phyloP scores from a whole-genome alignment of 2,888 invertebrate genomes.

The Andricus quercusramuli region DNA sequence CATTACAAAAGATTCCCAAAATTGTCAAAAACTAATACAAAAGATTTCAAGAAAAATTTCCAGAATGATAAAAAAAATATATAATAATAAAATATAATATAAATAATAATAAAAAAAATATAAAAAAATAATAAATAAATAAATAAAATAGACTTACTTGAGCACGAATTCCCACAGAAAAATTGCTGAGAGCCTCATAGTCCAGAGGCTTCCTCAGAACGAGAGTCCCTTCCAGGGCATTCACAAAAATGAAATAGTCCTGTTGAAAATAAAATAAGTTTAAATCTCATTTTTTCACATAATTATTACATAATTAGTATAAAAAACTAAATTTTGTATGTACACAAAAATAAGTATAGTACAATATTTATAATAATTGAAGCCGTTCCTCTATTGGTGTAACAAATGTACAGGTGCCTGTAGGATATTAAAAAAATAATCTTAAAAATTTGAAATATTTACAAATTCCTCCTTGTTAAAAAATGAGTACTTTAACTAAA shows the following conservation, averaged over 20 bases:
- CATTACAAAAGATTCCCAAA: too few species aligned
- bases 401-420: background rate
- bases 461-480: background rate
- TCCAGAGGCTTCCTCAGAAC: conserved; percentile 90
- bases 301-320: background rate
- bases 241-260: conserved; percentile 91
- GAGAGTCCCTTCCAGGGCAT: conserved; percentile 91
- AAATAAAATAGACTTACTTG: conserved; percentile 74
- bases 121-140: too few species aligned
- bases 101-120: too few species aligned
- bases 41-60: too few species aligned
- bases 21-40: too few species aligned
- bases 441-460: background rate
- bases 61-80: too few species aligned
- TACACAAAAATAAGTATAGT: background rate
- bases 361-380: conserved; percentile 9
- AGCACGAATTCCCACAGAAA: conserved; percentile 86
- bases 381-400: background rate
- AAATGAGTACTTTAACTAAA: too few species aligned
- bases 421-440: too few species aligned
- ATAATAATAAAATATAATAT: too few species aligned
- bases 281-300: background rate
- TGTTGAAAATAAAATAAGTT: conserved; percentile 69
- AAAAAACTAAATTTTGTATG: background rate
- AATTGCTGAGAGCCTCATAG: conserved; percentile 89